phyloP scores from a whole-genome alignment of 2,888 invertebrate species.

The Osmoderma eremita region DNA sequence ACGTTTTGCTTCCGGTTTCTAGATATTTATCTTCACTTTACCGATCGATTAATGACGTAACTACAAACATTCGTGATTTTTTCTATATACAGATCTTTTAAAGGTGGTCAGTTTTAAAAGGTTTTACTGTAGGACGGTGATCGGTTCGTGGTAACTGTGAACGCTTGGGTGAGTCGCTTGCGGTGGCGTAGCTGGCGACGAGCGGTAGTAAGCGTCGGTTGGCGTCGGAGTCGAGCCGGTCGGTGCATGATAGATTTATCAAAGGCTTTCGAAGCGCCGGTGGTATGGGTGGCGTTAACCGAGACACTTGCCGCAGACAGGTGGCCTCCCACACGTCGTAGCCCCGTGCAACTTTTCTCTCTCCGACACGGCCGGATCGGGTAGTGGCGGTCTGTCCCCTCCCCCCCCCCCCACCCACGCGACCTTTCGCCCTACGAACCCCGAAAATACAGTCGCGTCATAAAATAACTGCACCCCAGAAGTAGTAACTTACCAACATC shows the following conservation, averaged over 20 bases:
- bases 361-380: constrained; percentile 40
- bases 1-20: too few species aligned
- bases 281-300: constrained; percentile 56
- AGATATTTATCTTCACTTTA: too few species aligned
- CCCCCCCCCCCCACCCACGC: constrained; percentile 34
- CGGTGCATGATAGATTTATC: constrained; percentile 56
- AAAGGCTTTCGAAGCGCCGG: constrained; percentile 51
- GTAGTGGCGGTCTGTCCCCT: constrained; percentile 43
- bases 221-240: constrained; percentile 8
- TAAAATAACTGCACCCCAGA: neutral
- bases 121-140: neutral
- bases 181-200: constrained; percentile 21
- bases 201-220: neutral
- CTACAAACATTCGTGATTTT: too few species aligned
- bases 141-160: constrained; percentile 1
- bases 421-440: constrained; percentile 5
- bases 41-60: too few species aligned
- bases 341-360: constrained; percentile 48
- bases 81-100: too few species aligned
- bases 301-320: constrained; percentile 63
- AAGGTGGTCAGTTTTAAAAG: neutral
- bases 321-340: constrained; percentile 59
- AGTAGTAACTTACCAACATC: too few species aligned
- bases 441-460: neutral
- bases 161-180: constrained; percentile 24